phyloP scores from a whole-genome alignment of 2,888 invertebrate genomes.

The Ecdyonurus torrentis region DNA sequence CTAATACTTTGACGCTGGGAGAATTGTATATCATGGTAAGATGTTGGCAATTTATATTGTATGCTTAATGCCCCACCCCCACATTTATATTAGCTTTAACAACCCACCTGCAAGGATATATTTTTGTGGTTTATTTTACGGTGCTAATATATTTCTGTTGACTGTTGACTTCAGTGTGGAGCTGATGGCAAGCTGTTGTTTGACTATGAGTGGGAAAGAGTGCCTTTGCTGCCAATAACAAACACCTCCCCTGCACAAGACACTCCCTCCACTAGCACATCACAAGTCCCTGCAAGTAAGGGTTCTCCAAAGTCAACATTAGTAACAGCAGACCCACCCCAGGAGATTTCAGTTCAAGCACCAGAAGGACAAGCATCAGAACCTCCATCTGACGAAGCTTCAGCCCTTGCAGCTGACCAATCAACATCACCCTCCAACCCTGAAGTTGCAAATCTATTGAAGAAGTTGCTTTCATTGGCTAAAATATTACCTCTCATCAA shows the following conservation, averaged over 20 bases:
- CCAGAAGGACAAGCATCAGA: no score
- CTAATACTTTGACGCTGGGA: conserved; percentile 68
- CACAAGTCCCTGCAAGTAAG: no score
- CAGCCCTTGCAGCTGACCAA: neutral
- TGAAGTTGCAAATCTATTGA: neutral
- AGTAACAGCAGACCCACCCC: no score
- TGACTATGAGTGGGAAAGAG: conserved; percentile 64
- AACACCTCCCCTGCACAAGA: conserved; percentile 1
- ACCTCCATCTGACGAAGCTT: neutral
- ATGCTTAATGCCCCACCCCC: no score
- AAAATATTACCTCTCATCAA: neutral
- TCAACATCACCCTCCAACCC: no score
- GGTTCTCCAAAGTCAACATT: no score
- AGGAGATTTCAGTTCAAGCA: no score
- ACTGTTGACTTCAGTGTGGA: conserved; percentile 50
- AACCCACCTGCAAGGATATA: neutral
- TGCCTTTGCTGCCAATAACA: conserved; percentile 17
- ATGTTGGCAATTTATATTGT: no score
- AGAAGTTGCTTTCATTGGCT: neutral
- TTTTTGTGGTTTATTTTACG: neutral
- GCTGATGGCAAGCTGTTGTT: conserved; percentile 53
- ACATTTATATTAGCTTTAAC: neutral
- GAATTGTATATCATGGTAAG: conserved; percentile 77
- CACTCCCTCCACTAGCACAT: neutral
- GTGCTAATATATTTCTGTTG: conserved; percentile 2